Conservation (phyloP, 2,797 vertebrate genomes). For the Psittacula echo region DNA sequence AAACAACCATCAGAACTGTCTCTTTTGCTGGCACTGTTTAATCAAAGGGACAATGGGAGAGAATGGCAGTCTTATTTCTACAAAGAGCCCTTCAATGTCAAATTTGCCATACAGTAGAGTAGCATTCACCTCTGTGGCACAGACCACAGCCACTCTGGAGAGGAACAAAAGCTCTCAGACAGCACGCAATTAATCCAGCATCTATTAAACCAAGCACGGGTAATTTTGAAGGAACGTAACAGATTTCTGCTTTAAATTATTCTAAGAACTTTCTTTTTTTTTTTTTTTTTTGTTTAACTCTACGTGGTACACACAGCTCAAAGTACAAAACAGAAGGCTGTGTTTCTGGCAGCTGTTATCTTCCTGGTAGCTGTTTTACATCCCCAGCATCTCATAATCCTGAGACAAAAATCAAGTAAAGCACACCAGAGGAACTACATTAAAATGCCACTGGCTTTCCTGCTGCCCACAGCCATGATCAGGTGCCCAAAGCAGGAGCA, state of each 20-base stretch:
- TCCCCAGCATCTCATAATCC: conserved; percentile 45
- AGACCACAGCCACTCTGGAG: conserved; percentile 58
- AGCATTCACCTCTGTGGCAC: conserved; percentile 70
- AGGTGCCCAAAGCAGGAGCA: background rate
- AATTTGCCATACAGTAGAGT: conserved; percentile 62
- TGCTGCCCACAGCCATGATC: conserved; percentile 20
- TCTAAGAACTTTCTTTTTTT: conserved; percentile 14
- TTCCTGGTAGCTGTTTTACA: conserved; percentile 26
- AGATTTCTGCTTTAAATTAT: conserved; percentile 69
- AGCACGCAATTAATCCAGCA: conserved; percentile 67
- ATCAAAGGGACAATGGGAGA: conserved; percentile 61
- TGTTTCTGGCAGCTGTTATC: conserved; percentile 56
- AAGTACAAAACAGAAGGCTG: conserved; percentile 56
- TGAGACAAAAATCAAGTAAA: conserved; percentile 45
- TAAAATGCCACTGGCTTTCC: conserved; percentile 34
- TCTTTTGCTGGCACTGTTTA: conserved; percentile 62
- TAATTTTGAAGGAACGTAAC: conserved; percentile 66
- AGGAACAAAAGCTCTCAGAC: conserved; percentile 71
- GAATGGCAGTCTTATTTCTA: conserved; percentile 65
- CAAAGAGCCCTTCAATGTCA: conserved; percentile 71
- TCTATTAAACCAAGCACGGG: conserved; percentile 69
- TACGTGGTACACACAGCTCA: background rate
- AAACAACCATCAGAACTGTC: conserved; percentile 68
- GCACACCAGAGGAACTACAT: background rate
- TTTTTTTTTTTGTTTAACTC: conserved; percentile 10